phyloP scores from a whole-genome alignment of 2,888 invertebrate genomes.

The Lasioglossum morio region DNA sequence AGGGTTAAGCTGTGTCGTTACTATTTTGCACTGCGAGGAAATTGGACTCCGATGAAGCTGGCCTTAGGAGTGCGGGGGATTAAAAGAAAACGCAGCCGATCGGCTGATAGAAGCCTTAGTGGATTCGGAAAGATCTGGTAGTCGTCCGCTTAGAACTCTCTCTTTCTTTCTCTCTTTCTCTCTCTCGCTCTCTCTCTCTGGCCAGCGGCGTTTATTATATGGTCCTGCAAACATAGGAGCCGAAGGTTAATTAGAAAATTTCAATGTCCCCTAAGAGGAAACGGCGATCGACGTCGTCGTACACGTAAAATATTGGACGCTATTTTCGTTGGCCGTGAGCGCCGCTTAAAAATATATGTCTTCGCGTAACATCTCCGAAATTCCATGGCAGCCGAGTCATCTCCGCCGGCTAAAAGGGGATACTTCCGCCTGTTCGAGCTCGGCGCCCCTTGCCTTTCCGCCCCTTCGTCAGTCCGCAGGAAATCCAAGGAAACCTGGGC shows the following conservation, averaged over 20 bases:
- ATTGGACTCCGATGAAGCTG: not conserved
- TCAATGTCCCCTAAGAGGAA: not conserved
- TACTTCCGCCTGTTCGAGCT: not conserved
- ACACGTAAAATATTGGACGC: constrained; percentile 25
- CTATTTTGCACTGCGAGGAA: not conserved
- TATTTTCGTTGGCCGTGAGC: constrained; percentile 50
- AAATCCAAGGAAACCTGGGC: constrained; percentile 25
- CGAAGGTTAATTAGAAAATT: not conserved
- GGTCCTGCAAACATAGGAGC: not conserved
- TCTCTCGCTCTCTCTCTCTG: not conserved
- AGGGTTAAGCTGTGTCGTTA: not conserved
- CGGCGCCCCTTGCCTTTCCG: not conserved
- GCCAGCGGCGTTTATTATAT: not conserved
- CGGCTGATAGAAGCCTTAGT: not conserved
- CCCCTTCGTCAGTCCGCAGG: not conserved
- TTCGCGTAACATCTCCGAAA: constrained; percentile 35
- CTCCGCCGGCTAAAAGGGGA: not conserved
- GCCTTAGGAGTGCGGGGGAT: not conserved
- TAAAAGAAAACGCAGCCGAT: not conserved
- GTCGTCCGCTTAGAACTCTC: not conserved
- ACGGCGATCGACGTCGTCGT: not conserved
- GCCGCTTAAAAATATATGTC: constrained; percentile 54
- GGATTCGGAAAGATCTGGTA: not conserved
- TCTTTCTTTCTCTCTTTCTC: not conserved
- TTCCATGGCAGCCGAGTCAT: not conserved